A percentile compares a stretch with the other conserved stretches of the same genome.
Evolutionary conservation across 2,888 invertebrate species (phyloP).

Genomic region (Acleris holmiana): DNA sequence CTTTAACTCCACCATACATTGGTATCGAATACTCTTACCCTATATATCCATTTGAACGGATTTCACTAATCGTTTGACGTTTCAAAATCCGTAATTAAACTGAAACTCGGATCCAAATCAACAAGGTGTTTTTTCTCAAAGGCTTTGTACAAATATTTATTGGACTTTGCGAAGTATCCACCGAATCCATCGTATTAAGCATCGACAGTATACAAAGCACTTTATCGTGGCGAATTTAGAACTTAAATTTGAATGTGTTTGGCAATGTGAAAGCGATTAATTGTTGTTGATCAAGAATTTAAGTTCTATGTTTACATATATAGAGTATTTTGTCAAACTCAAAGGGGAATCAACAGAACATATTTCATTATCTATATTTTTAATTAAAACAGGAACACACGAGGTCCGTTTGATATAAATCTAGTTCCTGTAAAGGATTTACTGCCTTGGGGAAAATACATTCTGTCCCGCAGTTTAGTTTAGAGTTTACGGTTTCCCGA

Average conservation of each 20-base stretch:
- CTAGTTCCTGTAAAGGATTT: neutral
- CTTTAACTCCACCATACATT: no score
- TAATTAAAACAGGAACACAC: slow-evolving; percentile 6
- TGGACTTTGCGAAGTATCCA: neutral
- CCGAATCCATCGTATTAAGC: no score
- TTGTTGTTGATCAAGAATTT: no score
- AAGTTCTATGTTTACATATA: no score
- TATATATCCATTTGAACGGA: no score
- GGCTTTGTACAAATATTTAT: slow-evolving; percentile 10
- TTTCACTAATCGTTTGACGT: no score
- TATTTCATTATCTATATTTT: slow-evolving; percentile 18
- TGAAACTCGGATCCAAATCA: slow-evolving; percentile 13
- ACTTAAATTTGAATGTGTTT: slow-evolving; percentile 4
- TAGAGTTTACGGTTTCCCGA: no score
- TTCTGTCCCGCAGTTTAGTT: no score
- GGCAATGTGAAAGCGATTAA: neutral
- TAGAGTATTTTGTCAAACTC: neutral
- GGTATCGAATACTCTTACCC: no score
- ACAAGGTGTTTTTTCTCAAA: slow-evolving; percentile 8
- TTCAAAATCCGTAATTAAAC: slow-evolving; percentile 16
- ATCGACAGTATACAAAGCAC: no score
- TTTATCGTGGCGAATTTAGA: no score
- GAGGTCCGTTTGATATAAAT: slow-evolving; percentile 4
- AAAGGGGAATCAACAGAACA: slow-evolving; percentile 10
- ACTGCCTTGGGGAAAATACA: no score